Conservation (phyloP, 2,888 invertebrate species). For the Watsonalla cultraria region DNA sequence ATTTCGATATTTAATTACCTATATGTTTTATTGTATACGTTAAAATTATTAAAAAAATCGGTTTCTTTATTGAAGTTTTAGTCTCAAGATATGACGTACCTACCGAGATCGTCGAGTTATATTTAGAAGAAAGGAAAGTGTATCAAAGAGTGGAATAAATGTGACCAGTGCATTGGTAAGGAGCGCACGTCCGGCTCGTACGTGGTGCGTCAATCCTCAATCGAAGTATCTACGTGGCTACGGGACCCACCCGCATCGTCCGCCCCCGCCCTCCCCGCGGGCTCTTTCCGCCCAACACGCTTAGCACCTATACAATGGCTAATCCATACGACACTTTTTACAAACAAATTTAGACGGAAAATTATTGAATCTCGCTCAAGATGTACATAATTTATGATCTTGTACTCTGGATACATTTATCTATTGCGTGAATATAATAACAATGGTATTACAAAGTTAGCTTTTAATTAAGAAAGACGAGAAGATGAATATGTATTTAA, state of each 20-base stretch:
- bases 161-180: constrained; percentile 40
- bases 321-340: constrained; percentile 7
- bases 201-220: constrained; percentile 43
- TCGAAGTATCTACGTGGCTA: constrained; percentile 31
- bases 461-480: too few relatives aligned
- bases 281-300: constrained; percentile 5
- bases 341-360: too few relatives aligned
- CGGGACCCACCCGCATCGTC: constrained; percentile 9
- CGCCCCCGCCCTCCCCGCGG: constrained; percentile 10
- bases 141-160: constrained; percentile 41
- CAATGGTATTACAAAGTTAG: too few relatives aligned
- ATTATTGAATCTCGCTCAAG: too few relatives aligned
- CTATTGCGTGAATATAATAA: too few relatives aligned
- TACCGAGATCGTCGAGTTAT: constrained; percentile 29
- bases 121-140: constrained; percentile 42
- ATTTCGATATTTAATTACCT: too few relatives aligned
- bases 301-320: constrained; percentile 8
- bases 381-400: too few relatives aligned
- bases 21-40: too few relatives aligned
- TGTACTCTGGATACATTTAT: too few relatives aligned
- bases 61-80: not conserved
- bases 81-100: too few relatives aligned
- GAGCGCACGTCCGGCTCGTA: constrained; percentile 41
- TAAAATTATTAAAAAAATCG: not conserved
- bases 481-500: too few relatives aligned